A percentile compares a stretch with the other conserved stretches of the same genome.
Evolutionary conservation across 2,888 invertebrate species (phyloP).

Genomic region (Epinotia nisella): DNA sequence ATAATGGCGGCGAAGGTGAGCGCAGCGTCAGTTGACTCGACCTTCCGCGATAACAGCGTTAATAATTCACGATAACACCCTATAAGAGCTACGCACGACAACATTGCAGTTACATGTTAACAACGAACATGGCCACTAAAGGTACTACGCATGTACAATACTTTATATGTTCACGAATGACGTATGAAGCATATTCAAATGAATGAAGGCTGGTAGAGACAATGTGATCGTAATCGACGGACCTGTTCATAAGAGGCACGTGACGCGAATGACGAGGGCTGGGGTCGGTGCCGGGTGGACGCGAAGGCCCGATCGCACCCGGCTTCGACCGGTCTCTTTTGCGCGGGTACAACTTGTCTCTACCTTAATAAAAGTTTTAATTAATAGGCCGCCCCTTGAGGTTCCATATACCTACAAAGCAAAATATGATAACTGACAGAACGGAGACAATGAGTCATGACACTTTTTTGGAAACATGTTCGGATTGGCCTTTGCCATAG

Average conservation of each 20-base stretch:
- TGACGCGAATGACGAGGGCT: constrained; percentile 43
- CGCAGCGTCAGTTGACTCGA: constrained; percentile 55
- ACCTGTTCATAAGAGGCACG: constrained; percentile 48
- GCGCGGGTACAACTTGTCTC: constrained; percentile 27
- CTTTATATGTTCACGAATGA: constrained; percentile 21
- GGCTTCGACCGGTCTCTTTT: constrained; percentile 39
- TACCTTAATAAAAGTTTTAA: constrained; percentile 11
- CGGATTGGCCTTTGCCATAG: neutral
- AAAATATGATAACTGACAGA: neutral
- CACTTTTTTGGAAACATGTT: constrained; percentile 5
- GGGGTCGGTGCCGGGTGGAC: constrained; percentile 43
- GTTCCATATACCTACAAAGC: constrained; percentile 8
- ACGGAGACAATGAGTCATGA: constrained; percentile 23
- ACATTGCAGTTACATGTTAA: constrained; percentile 32
- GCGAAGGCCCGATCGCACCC: constrained; percentile 45
- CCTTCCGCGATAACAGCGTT: constrained; percentile 63
- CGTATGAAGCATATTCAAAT: constrained; percentile 29
- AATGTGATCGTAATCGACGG: constrained; percentile 47
- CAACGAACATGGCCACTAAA: constrained; percentile 18
- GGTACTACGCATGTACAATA: constrained; percentile 14
- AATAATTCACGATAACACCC: constrained; percentile 56
- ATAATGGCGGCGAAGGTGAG: constrained; percentile 55
- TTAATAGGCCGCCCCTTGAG: neutral
- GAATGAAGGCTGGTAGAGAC: constrained; percentile 37
- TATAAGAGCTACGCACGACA: constrained; percentile 43